Percentiles rank a stretch among this genome's conserved stretches.
These are phyloP conservation scores for Carollia perspicillata DNA, from an alignment of 2,113 vertebrate species.

Conservation along the genomic window DNA sequence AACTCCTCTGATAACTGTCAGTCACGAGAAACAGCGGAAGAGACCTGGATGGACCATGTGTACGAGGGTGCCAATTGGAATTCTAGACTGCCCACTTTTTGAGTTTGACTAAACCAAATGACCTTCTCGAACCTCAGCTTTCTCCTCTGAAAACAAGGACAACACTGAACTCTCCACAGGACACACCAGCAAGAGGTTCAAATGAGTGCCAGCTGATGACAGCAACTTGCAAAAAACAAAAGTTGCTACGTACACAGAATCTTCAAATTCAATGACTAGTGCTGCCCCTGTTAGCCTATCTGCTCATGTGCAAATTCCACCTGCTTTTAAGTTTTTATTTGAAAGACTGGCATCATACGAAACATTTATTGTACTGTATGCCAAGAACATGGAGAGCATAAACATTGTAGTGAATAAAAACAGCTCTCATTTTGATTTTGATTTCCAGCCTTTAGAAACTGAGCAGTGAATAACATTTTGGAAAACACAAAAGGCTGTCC, in stretches of 20 bases:
- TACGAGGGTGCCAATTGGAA: background rate
- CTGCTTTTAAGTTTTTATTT: background rate
- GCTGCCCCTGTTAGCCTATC: background rate
- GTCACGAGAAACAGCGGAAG: background rate
- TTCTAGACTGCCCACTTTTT: background rate
- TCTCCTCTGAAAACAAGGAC: background rate
- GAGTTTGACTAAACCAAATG: background rate
- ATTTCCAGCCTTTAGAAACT: constrained; percentile 29
- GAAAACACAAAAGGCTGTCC: constrained; percentile 31
- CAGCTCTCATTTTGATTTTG: constrained; percentile 17
- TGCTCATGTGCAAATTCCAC: background rate
- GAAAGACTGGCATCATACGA: background rate
- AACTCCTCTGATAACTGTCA: background rate
- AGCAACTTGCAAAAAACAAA: background rate
- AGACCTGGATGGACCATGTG: background rate
- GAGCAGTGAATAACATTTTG: background rate
- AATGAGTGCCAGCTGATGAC: background rate
- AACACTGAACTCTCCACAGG: background rate
- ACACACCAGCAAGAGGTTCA: background rate
- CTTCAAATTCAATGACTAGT: background rate
- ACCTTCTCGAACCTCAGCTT: background rate
- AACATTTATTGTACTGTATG: background rate
- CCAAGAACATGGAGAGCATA: background rate
- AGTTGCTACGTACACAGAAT: background rate
- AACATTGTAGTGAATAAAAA: background rate